A percentile compares a stretch with the other conserved stretches of the same genome.
These are phyloP conservation scores for Phalacrocorax pelagicus DNA, from an alignment of 2,113 vertebrate species.

Conservation along the genomic window DNA sequence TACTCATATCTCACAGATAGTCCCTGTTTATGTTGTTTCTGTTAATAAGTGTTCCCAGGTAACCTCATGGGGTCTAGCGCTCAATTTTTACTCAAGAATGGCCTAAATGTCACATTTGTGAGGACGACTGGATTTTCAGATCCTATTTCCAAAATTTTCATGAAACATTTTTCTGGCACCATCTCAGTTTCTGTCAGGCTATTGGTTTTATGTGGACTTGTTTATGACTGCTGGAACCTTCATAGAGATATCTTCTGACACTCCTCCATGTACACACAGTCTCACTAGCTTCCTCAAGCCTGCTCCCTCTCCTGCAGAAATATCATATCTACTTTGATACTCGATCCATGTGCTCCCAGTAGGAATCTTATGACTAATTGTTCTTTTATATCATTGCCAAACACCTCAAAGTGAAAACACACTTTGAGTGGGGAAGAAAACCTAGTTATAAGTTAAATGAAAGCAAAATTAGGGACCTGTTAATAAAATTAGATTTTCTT, in stretches of 20 bases:
- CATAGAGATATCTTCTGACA: background rate
- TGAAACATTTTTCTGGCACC: background rate
- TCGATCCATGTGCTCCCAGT: conserved; percentile 47
- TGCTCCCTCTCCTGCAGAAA: background rate
- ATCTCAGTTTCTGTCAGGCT: background rate
- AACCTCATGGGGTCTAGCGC: background rate
- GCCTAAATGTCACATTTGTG: background rate
- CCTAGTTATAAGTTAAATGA: conserved; percentile 63
- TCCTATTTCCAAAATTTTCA: background rate
- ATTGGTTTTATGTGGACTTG: background rate
- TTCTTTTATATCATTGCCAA: conserved; percentile 65
- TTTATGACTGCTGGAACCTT: background rate
- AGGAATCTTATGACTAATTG: conserved; percentile 64
- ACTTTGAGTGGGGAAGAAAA: background rate
- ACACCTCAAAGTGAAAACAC: conserved; percentile 64
- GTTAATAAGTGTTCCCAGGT: background rate
- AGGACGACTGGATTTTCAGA: background rate
- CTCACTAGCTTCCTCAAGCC: background rate
- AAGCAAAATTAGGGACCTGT: conserved; percentile 71
- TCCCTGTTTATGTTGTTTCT: background rate
- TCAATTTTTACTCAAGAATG: background rate
- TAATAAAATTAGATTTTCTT: conserved; percentile 80
- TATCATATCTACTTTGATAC: conserved; percentile 64
- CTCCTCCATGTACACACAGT: background rate
- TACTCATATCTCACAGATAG: background rate